Evolutionary conservation across 2,797 vertebrate species (phyloP).

Genomic region (Chlorospingus flavigularis): DNA sequence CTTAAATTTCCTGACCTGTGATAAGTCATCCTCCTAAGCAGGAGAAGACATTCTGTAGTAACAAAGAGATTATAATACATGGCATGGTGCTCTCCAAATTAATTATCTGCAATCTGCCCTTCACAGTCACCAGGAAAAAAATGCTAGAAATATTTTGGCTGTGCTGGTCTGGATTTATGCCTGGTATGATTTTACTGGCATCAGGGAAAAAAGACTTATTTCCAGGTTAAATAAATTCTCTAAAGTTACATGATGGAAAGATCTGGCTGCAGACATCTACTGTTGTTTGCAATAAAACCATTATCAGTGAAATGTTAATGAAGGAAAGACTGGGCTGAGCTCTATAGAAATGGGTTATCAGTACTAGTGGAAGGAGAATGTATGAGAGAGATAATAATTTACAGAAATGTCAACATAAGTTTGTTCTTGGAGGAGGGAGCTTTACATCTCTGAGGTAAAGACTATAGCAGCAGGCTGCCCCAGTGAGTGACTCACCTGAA

Average conservation of each 20-base stretch:
- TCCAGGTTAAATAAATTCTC: not conserved
- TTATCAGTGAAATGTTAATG: not conserved
- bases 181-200: not conserved
- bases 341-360: not conserved
- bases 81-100: not conserved
- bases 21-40: not conserved
- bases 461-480: not conserved
- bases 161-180: not conserved
- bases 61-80: not conserved
- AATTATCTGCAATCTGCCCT: not conserved
- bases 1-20: not conserved
- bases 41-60: not conserved
- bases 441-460: not conserved
- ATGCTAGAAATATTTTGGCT: not conserved
- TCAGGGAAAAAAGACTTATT: not conserved
- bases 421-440: not conserved
- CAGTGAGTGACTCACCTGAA: not conserved
- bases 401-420: not conserved
- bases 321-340: not conserved
- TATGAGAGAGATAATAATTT: accelerated
- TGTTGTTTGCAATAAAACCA: not conserved
- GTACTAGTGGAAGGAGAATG: not conserved
- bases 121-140: not conserved
- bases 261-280: not conserved
- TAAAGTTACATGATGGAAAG: not conserved